These are phyloP conservation scores for Charina bottae DNA, from an alignment of 2,113 vertebrate genomes.

Conservation along the genomic window DNA sequence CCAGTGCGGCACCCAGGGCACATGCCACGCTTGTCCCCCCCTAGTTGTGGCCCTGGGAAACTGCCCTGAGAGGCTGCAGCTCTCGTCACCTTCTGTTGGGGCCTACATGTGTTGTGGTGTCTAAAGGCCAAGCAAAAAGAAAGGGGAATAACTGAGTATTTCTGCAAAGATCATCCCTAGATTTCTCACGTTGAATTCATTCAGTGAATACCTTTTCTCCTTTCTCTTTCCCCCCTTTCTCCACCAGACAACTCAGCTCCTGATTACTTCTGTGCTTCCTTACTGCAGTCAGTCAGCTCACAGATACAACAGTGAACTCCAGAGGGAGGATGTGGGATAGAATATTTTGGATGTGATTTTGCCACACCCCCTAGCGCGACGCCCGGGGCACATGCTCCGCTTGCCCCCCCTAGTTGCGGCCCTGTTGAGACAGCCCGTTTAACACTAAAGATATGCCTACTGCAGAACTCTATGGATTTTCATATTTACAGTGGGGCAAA, in stretches of 20 bases:
- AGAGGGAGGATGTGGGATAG: neutral
- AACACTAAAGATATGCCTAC: neutral
- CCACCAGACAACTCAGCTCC: neutral
- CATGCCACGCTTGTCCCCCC: no score
- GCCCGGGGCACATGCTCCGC: no score
- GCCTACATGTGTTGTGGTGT: neutral
- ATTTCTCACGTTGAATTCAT: neutral
- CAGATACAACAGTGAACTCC: neutral
- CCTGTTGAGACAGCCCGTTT: neutral
- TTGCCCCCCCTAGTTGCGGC: no score
- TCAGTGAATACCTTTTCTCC: neutral
- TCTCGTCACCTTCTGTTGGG: neutral
- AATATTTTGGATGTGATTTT: neutral
- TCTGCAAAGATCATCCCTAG: accelerated
- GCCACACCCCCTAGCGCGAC: no score
- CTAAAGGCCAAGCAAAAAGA: neutral
- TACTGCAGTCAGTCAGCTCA: neutral
- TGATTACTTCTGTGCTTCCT: accelerated
- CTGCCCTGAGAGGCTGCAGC: neutral
- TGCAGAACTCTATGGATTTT: neutral
- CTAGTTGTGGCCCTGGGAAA: neutral
- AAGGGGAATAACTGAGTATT: neutral
- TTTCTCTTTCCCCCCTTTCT: neutral
- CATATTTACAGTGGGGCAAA: no score
- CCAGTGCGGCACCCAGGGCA: no score